Conservation (phyloP, 2,797 vertebrate species). For the Sphenodon punctatus region DNA sequence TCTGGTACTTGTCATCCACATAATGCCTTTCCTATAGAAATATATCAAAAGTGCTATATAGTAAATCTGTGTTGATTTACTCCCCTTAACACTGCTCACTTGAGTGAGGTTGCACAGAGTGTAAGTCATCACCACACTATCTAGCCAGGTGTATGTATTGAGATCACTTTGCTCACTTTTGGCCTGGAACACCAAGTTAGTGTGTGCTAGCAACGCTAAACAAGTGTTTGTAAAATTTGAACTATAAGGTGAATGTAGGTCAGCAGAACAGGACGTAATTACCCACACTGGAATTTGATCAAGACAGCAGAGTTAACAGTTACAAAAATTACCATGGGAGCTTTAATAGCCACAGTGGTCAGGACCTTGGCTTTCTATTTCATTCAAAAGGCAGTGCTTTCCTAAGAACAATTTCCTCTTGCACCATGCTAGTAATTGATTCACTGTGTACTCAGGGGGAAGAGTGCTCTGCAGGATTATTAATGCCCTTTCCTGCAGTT, state of each 20-base stretch:
- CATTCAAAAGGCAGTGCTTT: not conserved
- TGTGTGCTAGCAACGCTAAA: not conserved
- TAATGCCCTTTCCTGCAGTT: rapidly evolving
- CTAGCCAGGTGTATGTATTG: rapidly evolving
- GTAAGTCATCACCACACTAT: rapidly evolving
- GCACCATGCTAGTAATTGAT: not conserved
- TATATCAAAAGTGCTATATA: not conserved
- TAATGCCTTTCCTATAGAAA: rapidly evolving
- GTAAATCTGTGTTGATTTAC: rapidly evolving
- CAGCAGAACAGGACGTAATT: not conserved
- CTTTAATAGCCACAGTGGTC: not conserved
- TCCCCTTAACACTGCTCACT: not conserved
- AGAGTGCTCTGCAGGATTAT: not conserved
- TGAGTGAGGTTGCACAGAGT: rapidly evolving
- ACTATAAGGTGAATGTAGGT: not conserved
- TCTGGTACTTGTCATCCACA: rapidly evolving
- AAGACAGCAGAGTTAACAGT: not conserved
- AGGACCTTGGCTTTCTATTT: not conserved
- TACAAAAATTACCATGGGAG: not conserved
- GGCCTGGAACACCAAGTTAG: not conserved
- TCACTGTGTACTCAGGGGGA: not conserved
- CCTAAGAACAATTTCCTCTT: not conserved
- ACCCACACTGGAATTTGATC: not conserved
- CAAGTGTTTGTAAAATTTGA: not conserved
- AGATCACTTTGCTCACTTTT: rapidly evolving